Base-by-base conservation (phyloP, 2,113 vertebrate genomes). In the Eubucco bourcierii region DNA sequence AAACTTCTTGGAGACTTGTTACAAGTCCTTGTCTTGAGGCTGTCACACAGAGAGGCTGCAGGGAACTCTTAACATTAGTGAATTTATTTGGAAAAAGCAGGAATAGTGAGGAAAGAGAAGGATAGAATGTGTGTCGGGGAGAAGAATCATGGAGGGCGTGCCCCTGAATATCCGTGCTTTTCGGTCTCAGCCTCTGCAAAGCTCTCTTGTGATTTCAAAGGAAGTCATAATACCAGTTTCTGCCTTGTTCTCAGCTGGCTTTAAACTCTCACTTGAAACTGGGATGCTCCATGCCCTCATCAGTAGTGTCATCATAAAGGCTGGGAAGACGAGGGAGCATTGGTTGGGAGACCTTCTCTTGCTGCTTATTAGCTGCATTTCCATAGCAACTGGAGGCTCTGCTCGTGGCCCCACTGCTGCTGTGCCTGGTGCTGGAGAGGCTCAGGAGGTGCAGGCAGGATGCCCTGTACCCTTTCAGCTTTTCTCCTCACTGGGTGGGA, bases 331-430 rank as follows among this genome's bases (percentile, higher is more conserved):
- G 39, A 39, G 29, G 63, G 46, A n/a, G 33, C 2, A 21, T 21
- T 23, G 63, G 83, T 37, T 9, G 34, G 18, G 19, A 28, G 60
- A 14, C 29, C 34, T 2, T 1, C 84, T 61, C n/a, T 8, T 27
- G 59, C 77, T 79, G 84, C 73, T 85, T 56, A 2, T 64, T 24
- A 1, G 60, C 89, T 34, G n/a, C 1, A 16, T 74, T 87, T 18
- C 84, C 90, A 82, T 19, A 15, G 91, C 84, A 72, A 37, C 28
- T 0, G 2, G 64, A 1, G 12, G 72, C 34, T 17, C 82, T 34
- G 60, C 19, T 1, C 7, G 0, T 0, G 61, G 70, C 2, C 70
- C 44, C 12, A 1, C 10, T 0, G 9, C 75, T 6, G 27, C 39
- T 5, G 63, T 5, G 55, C 0, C 2, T 2, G 80, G 58, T 15